phyloP scores from a whole-genome alignment of 1,140 invertebrate species.

The Drosophila neocordata region DNA sequence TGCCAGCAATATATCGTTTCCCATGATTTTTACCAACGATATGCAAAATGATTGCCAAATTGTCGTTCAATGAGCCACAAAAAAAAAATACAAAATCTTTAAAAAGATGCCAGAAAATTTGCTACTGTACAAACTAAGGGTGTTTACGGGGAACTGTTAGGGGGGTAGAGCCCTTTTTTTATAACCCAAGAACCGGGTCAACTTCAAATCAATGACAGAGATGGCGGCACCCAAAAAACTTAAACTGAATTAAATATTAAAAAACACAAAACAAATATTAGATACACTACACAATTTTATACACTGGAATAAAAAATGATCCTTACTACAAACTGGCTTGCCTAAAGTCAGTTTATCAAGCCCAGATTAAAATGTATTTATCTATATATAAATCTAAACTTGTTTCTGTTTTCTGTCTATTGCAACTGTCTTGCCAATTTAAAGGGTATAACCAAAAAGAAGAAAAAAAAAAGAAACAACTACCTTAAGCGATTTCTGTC shows the following conservation, averaged over 20 bases:
- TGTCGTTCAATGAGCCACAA: slow-evolving; percentile 28
- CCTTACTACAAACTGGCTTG: too few relatives aligned
- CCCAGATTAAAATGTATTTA: too few relatives aligned
- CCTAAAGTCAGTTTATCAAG: too few relatives aligned
- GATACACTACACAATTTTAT: slow-evolving; percentile 25
- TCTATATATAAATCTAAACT: too few relatives aligned
- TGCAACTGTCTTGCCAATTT: background rate
- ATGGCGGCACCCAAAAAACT: slow-evolving; percentile 63
- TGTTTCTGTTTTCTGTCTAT: too few relatives aligned
- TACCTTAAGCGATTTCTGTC: slow-evolving; percentile 36
- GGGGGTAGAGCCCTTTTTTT: slow-evolving; percentile 37
- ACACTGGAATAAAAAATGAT: too few relatives aligned
- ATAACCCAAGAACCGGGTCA: slow-evolving; percentile 50
- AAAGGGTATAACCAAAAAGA: background rate
- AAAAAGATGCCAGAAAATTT: slow-evolving; percentile 28
- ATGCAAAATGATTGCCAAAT: slow-evolving; percentile 77
- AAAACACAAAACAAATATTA: background rate
- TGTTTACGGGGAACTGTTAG: background rate
- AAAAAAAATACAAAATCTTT: background rate
- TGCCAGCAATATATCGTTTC: slow-evolving; percentile 60
- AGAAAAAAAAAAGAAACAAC: too few relatives aligned
- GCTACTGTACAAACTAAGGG: slow-evolving; percentile 3
- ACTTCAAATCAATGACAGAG: slow-evolving; percentile 25
- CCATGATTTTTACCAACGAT: slow-evolving; percentile 59
- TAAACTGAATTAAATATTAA: background rate